Percentiles rank a stretch among this genome's conserved stretches.
These are phyloP conservation scores for Epirrhoe alternata DNA, from an alignment of 2,888 invertebrate genomes.

Conservation along the genomic window DNA sequence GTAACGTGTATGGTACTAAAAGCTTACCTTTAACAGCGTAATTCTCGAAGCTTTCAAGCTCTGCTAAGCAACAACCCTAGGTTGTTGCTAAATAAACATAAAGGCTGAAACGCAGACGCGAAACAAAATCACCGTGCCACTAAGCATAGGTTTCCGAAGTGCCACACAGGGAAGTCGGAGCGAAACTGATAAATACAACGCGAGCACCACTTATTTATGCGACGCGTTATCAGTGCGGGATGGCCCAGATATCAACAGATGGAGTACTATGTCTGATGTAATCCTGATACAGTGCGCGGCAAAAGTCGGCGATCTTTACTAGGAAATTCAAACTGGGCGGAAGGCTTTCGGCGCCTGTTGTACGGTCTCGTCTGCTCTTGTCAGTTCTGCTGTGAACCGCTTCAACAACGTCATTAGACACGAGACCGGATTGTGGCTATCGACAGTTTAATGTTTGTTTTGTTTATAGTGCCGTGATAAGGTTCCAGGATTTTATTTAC, in stretches of 20 bases:
- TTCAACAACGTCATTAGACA: conserved; percentile 48
- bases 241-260: conserved; percentile 60
- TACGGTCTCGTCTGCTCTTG: conserved; percentile 28
- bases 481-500: conserved; percentile 13
- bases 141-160: conserved; percentile 24
- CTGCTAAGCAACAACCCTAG: conserved; percentile 82
- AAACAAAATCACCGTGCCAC: conserved; percentile 45
- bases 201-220: conserved; percentile 63
- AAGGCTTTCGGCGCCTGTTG: conserved; percentile 20
- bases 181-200: conserved; percentile 62
- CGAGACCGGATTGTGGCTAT: conserved; percentile 37
- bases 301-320: conserved; percentile 39
- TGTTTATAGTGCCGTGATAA: conserved; percentile 21
- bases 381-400: conserved; percentile 65
- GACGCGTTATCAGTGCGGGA: conserved; percentile 65
- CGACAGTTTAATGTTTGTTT: conserved; percentile 40
- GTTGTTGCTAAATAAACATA: conserved; percentile 77
- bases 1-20: neutral
- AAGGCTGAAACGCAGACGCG: conserved; percentile 45
- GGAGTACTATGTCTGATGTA: conserved; percentile 49
- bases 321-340: neutral
- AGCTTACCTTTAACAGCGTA: conserved; percentile 83
- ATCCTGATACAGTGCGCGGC: conserved; percentile 42
- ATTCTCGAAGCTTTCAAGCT: conserved; percentile 86
- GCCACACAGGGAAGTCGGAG: conserved; percentile 48